These are phyloP conservation scores for Drosophila tristis DNA, from an alignment of 1,140 invertebrate species.

Conservation along the genomic window DNA sequence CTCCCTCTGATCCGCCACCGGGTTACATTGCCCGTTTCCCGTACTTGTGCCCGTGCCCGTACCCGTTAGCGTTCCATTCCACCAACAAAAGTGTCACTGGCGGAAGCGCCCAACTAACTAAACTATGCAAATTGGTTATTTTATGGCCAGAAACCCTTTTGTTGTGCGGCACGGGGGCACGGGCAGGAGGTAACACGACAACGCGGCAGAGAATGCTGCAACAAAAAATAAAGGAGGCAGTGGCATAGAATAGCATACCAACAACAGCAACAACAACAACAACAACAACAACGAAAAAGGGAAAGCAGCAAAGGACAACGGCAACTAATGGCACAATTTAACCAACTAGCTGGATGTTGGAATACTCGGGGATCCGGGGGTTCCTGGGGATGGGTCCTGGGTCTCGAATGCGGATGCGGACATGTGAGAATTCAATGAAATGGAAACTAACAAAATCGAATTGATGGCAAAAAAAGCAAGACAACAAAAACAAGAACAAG, in stretches of 20 bases:
- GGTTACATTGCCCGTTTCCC: constrained; percentile 10
- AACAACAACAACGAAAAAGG: constrained; percentile 38
- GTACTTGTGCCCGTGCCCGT: constrained; percentile 16
- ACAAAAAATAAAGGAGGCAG: constrained; percentile 28
- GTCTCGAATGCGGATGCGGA: constrained; percentile 50
- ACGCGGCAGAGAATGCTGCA: constrained; percentile 47
- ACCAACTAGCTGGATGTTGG: constrained; percentile 68
- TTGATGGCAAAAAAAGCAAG: constrained; percentile 56
- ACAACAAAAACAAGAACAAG: constrained; percentile 34
- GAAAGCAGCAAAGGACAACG: constrained; percentile 66
- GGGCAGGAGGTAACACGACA: constrained; percentile 51
- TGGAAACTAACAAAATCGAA: constrained; percentile 83
- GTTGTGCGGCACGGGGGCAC: constrained; percentile 33
- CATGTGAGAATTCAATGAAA: constrained; percentile 83
- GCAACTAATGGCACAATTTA: constrained; percentile 77
- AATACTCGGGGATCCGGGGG: constrained; percentile 16
- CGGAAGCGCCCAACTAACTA: constrained; percentile 81
- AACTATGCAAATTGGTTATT: constrained; percentile 82
- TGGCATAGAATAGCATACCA: constrained; percentile 29
- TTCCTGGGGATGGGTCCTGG: neutral
- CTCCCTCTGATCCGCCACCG: constrained; percentile 11
- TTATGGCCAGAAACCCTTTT: constrained; percentile 70
- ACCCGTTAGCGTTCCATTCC: neutral
- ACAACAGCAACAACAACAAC: constrained; percentile 18
- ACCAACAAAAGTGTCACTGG: constrained; percentile 63